Evolutionary conservation across 2,888 invertebrate genomes (phyloP), one percentile per base, ranked within the genome.

Genomic region (Eupithecia centaureata): DNA sequence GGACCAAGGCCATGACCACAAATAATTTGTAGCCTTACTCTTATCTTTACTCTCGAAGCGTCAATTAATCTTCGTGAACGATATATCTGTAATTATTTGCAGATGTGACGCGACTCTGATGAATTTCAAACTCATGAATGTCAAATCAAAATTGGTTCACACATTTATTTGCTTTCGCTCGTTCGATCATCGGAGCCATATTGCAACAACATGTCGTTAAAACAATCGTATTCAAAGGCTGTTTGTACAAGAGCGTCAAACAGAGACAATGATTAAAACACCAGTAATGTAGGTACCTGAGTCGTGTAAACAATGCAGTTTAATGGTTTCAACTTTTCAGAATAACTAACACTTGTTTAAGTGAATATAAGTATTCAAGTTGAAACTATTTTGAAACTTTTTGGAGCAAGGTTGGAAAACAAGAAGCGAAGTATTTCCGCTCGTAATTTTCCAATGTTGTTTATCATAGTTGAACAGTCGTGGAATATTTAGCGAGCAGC

Each of bases 241-340:
- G 66, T 66, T 63, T 66, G 63, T 32, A 51, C 51, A 56, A 63
- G 42, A 57, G 77, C 76, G 77, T 79, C 66, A 63, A 67, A 62
- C 60, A 61, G 35, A 62, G 42, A 25, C 60, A 65, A 59, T 66
- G 22, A 57, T 69, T 54, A 77, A 71, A 75, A 59, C 28, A 61
- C 61, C 8, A 69, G 73, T 61, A 68, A 73, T 71, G 66, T 61
- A 69, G 78, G 71, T 80, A 52, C n/a, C n/a, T n/a, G n/a, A n/a
- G n/a, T 72, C 73, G 70, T 61, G 61, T 32, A 68, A 82, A 81
- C 71, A 71, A 71, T 68, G 67, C 69, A 62, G 61, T 58, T 57
- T 61, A 70, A 72, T 88, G 87, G 90, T 87, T 90, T 89, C 82
- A 87, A 87, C 83, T 62, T 60, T 71, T 61, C 57, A 64, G 71